A percentile compares a stretch with the other conserved stretches of the same genome.
Evolutionary conservation across 1,140 invertebrate genomes (phyloP).

Genomic region (Zaprionus lachaisei): DNA sequence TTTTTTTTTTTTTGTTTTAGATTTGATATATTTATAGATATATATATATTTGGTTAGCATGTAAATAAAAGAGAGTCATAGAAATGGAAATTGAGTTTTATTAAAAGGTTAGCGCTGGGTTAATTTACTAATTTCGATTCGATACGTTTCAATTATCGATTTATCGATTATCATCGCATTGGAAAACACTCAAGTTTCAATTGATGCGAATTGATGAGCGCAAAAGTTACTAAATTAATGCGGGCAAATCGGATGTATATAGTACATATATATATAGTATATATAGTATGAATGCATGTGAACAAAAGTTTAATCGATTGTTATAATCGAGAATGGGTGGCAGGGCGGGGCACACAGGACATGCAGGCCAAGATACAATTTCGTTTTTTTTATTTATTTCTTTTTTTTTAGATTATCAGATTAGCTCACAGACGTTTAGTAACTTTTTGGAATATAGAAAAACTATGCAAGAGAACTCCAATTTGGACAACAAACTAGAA

Average conservation of each 20-base stretch:
- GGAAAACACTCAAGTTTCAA: constrained; percentile 46
- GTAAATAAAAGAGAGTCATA: constrained; percentile 76
- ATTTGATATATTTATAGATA: constrained; percentile 28
- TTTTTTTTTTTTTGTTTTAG: constrained; percentile 25
- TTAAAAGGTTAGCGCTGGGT: constrained; percentile 65
- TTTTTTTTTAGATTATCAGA: not conserved
- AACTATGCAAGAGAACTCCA: constrained; percentile 28
- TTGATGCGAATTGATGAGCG: constrained; percentile 61
- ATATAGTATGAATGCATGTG: constrained; percentile 18
- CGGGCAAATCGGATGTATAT: constrained; percentile 43
- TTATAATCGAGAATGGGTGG: constrained; percentile 4
- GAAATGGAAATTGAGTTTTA: constrained; percentile 79
- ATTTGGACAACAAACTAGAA: not conserved
- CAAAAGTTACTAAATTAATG: constrained; percentile 73
- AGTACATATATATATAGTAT: not conserved
- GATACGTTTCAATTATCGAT: constrained; percentile 12
- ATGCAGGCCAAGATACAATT: constrained; percentile 39
- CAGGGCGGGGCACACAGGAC: constrained; percentile 35
- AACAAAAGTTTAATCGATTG: constrained; percentile 30
- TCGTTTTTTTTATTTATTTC: constrained; percentile 10
- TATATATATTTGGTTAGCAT: constrained; percentile 67
- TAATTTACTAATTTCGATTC: constrained; percentile 55
- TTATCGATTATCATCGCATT: constrained; percentile 6
- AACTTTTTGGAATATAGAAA: constrained; percentile 55
- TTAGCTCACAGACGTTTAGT: constrained; percentile 62